Evolutionary conservation across 2,888 invertebrate genomes (phyloP), one percentile per base, ranked within the genome.

Genomic region (Craniophora ligustri): DNA sequence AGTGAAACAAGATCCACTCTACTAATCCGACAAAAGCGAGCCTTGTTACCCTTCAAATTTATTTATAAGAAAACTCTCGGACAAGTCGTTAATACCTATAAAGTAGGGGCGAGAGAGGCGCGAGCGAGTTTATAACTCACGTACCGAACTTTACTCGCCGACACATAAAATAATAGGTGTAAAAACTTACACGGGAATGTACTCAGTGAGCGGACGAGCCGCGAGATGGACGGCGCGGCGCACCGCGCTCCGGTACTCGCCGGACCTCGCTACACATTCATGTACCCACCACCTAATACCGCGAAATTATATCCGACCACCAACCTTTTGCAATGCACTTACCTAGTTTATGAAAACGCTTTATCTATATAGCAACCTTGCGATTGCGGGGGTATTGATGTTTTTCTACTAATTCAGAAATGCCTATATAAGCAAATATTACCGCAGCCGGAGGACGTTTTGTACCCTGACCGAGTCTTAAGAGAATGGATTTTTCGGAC

Each of bases 11-110:
- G 92, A 93, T 93, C 92, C 92, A 91, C 91, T 92, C 89, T 84
- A 91, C 92, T 93, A 93, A 93, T 93, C 92, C 93, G 88, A 93
- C 93, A 93, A 93, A 93, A 92, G 92, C 92, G 91, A 92, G 91
- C 91, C 92, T 92, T 93, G 93, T 93, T 91, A 91, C 93, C 93
- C 92, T 93, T 93, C 93, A 93, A 93, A 93, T 93, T 93, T 93
- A 93, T 93, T 93, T 93, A 93, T 93, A 93, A 93, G 93, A 93
- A 93, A 93, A 93, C 92, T 92, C 93, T 93, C 89, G 92, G 93
- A 93, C 93, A 93, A 92, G 93, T 91, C 93, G 93, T 93, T 93
- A 93, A 93, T 93, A 93, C 93, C 92, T 93, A 93, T 93, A 93
- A 93, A 93, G 93, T 92, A 93, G 92, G 92, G 92, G 92, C 92